phyloP scores from a whole-genome alignment of 2,113 vertebrate genomes.

The Centropus bengalensis region DNA sequence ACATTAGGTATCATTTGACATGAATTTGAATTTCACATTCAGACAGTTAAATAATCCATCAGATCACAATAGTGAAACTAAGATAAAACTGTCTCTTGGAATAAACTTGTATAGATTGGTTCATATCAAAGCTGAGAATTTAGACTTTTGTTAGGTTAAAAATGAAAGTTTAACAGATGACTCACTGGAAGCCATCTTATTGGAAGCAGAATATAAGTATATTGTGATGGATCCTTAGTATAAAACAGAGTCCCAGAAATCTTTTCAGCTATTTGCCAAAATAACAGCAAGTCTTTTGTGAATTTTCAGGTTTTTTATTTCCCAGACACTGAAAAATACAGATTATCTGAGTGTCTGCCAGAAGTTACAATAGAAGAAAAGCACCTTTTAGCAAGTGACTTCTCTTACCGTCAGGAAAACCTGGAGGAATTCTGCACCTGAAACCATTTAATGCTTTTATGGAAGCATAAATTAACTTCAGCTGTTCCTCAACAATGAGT shows the following conservation, averaged over 20 bases:
- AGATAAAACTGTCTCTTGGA: background rate
- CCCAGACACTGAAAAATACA: constrained; percentile 4
- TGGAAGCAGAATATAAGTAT: background rate
- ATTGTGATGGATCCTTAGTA: background rate
- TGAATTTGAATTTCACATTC: background rate
- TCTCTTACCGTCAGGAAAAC: constrained; percentile 61
- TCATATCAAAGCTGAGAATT: background rate
- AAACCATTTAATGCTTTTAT: constrained; percentile 72
- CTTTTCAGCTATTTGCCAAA: background rate
- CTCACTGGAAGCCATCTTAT: background rate
- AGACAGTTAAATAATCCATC: background rate
- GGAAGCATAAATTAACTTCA: constrained; percentile 72
- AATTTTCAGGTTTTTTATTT: background rate
- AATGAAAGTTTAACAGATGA: background rate
- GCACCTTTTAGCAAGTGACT: constrained; percentile 47
- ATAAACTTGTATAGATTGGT: background rate
- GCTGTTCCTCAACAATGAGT: constrained; percentile 62
- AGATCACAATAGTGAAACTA: background rate
- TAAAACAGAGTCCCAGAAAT: background rate
- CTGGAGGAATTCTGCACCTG: constrained; percentile 45
- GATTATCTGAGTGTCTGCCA: constrained; percentile 48
- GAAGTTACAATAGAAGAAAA: constrained; percentile 65
- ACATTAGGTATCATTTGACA: background rate
- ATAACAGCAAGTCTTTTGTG: background rate
- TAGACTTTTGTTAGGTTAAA: background rate